These are phyloP conservation scores for Stictonetta naevosa DNA, from an alignment of 2,113 vertebrate species.

Conservation along the genomic window DNA sequence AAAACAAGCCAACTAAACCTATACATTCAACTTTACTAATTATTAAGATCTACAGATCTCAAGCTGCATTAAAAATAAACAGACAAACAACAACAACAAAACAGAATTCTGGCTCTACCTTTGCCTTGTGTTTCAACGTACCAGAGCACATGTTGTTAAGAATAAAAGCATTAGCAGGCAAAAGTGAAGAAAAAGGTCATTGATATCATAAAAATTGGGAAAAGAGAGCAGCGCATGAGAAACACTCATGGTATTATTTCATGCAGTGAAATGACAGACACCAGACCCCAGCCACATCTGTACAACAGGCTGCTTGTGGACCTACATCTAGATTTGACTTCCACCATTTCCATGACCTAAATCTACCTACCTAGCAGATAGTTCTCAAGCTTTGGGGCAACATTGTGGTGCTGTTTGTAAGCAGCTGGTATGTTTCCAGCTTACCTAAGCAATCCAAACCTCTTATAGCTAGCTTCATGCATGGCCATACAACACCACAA, in stretches of 20 bases:
- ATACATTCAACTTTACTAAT: background rate
- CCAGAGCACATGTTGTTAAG: background rate
- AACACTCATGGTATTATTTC: background rate
- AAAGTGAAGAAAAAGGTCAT: background rate
- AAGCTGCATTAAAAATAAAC: background rate
- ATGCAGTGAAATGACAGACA: background rate
- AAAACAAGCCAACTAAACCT: constrained; percentile 6
- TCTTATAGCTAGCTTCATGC: background rate
- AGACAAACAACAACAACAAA: background rate
- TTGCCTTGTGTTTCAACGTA: background rate
- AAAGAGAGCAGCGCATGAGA: background rate
- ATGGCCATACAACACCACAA: background rate
- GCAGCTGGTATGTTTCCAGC: background rate
- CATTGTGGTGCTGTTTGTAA: background rate
- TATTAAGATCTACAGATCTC: background rate
- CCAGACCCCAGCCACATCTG: background rate
- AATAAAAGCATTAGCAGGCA: background rate
- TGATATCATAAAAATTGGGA: background rate
- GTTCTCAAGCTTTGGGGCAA: background rate
- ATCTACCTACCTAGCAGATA: background rate
- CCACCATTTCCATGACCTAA: background rate
- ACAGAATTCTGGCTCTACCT: background rate
- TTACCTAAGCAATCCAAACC: background rate
- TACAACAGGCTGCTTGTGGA: background rate
- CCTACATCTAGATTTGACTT: background rate